Evolutionary conservation across 2,113 vertebrate species (phyloP).

Genomic region (Corythoichthys haematopterus): DNA sequence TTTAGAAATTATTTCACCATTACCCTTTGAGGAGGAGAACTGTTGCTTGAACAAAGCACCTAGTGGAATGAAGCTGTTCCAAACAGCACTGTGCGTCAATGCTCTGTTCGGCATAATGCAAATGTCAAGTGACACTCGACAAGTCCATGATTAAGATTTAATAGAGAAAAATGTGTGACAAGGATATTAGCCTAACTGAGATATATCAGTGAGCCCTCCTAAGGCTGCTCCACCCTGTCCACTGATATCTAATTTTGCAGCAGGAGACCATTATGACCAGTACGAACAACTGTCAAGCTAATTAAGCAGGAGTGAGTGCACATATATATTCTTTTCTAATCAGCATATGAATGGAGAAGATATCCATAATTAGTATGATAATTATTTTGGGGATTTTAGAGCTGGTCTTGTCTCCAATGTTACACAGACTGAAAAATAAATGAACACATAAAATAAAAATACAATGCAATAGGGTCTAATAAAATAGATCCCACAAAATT

Average conservation of each 20-base stretch:
- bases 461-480: background rate
- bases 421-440: background rate
- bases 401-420: background rate
- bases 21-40: constrained; percentile 41
- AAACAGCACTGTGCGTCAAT: constrained; percentile 27
- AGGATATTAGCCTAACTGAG: constrained; percentile 69
- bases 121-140: constrained; percentile 76
- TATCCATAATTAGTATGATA: background rate
- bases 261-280: constrained; percentile 13
- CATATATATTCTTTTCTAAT: background rate
- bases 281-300: background rate
- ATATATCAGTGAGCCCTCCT: constrained; percentile 58
- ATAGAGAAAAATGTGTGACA: constrained; percentile 69
- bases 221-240: constrained; percentile 28
- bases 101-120: constrained; percentile 55
- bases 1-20: constrained; percentile 9
- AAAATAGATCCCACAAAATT: background rate
- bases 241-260: constrained; percentile 19
- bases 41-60: constrained; percentile 50
- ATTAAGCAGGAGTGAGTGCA: constrained; percentile 4
- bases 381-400: background rate
- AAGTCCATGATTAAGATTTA: constrained; percentile 73
- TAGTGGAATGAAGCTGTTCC: constrained; percentile 44
- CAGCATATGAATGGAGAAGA: background rate
- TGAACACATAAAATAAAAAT: background rate